phyloP scores from a whole-genome alignment of 2,797 vertebrate species.

The Peromyscus aztecus region DNA sequence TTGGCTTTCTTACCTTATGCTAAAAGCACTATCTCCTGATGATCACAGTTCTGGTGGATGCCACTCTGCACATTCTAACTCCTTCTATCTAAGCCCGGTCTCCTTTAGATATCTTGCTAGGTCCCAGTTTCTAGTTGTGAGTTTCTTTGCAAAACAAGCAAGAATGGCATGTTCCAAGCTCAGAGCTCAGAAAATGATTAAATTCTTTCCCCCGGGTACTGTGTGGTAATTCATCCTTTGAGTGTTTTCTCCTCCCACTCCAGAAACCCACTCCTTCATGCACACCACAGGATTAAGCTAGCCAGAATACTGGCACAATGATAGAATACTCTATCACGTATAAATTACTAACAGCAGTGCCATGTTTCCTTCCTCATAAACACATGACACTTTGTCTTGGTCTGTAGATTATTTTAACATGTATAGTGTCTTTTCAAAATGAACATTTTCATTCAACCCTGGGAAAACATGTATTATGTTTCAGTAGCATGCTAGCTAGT shows the following conservation, averaged over 20 bases:
- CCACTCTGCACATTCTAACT: background rate
- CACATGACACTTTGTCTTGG: background rate
- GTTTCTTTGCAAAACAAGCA: slow-evolving; percentile 53
- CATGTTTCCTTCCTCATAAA: background rate
- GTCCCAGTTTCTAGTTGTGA: slow-evolving; percentile 58
- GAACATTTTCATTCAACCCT: slow-evolving; percentile 16
- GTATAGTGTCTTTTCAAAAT: background rate
- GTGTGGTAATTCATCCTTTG: slow-evolving; percentile 36
- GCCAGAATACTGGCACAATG: background rate
- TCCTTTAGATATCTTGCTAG: slow-evolving; percentile 51
- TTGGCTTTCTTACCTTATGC: background rate
- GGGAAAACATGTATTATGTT: background rate
- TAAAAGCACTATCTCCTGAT: background rate
- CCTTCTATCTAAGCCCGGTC: background rate
- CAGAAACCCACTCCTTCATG: background rate
- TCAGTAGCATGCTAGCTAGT: background rate
- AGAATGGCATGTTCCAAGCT: background rate
- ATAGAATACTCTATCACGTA: background rate
- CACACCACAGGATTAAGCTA: background rate
- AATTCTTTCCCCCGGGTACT: background rate
- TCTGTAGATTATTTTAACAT: background rate
- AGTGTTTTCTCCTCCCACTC: background rate
- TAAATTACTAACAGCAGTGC: background rate
- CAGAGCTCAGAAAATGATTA: background rate
- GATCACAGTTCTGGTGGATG: background rate